These are phyloP conservation scores for Salvelinus fontinalis DNA, from an alignment of 2,113 vertebrate genomes.

Conservation along the genomic window DNA sequence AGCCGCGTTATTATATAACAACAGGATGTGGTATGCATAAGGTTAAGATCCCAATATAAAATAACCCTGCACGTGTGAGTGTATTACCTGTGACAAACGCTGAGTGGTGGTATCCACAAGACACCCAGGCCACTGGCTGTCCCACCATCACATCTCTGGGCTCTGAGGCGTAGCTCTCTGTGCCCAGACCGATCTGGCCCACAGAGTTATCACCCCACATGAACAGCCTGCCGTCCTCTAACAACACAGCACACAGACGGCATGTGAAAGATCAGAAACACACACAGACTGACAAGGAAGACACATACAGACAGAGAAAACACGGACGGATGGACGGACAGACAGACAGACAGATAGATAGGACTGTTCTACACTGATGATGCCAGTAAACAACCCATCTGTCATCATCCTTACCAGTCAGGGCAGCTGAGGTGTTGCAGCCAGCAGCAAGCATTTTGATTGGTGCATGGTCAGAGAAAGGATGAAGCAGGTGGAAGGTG, in stretches of 20 bases:
- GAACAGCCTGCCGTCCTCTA: slow-evolving; percentile 85
- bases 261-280: slow-evolving; percentile 54
- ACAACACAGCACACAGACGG: slow-evolving; percentile 2
- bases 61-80: background rate
- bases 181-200: slow-evolving; percentile 84
- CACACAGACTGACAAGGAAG: slow-evolving; percentile 21
- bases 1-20: background rate
- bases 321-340: background rate
- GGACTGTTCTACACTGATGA: too few relatives aligned
- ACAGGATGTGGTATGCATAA: background rate
- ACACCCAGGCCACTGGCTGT: slow-evolving; percentile 80
- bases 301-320: background rate
- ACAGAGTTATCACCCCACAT: slow-evolving; percentile 91
- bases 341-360: background rate
- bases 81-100: slow-evolving; percentile 86
- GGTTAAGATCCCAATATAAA: too few relatives aligned
- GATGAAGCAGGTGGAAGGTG: slow-evolving; percentile 76
- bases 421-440: slow-evolving; percentile 83
- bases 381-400: background rate
- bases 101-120: slow-evolving; percentile 89
- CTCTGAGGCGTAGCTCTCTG: slow-evolving; percentile 61
- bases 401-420: slow-evolving; percentile 79
- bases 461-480: slow-evolving; percentile 75
- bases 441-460: slow-evolving; percentile 87
- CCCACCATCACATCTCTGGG: slow-evolving; percentile 80